Percentiles rank a stretch among this genome's conserved stretches.
Conservation (phyloP, 2,888 invertebrate genomes). For the Limenitis camilla region DNA sequence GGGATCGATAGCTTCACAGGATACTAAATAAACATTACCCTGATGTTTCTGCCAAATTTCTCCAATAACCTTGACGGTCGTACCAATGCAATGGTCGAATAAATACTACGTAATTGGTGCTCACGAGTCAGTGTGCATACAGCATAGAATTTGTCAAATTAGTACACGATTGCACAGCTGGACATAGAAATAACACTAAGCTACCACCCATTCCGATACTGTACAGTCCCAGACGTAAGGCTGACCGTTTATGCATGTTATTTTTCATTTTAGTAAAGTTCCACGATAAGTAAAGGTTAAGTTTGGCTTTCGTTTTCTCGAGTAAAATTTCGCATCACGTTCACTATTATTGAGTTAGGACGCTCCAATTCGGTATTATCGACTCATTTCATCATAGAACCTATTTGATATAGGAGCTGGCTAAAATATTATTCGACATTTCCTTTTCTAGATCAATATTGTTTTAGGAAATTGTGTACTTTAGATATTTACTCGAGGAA, state of each 20-base stretch:
- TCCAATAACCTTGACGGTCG: slow-evolving; percentile 23
- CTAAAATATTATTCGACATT: not conserved
- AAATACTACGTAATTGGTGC: slow-evolving; percentile 35
- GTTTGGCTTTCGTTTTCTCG: slow-evolving; percentile 21
- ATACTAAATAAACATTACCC: not conserved
- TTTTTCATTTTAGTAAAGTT: slow-evolving; percentile 43
- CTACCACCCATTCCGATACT: slow-evolving; percentile 10
- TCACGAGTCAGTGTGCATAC: slow-evolving; percentile 44
- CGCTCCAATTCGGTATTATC: slow-evolving; percentile 3
- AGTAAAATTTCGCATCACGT: slow-evolving; percentile 12
- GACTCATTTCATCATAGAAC: not conserved
- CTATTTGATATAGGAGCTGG: not conserved
- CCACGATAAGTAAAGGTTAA: slow-evolving; percentile 23
- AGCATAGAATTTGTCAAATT: slow-evolving; percentile 39
- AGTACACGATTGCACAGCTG: slow-evolving; percentile 58
- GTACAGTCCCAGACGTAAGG: slow-evolving; percentile 9
- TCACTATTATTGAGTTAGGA: slow-evolving; percentile 3
- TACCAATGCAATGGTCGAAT: slow-evolving; percentile 19
- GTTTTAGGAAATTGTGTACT: not conserved
- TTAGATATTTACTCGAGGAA: slow-evolving; percentile 6
- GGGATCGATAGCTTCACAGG: not conserved
- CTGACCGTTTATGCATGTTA: slow-evolving; percentile 43
- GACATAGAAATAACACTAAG: slow-evolving; percentile 41
- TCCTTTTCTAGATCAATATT: not conserved
- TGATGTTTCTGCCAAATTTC: not conserved